Conservation (phyloP, 2,888 invertebrate genomes). For the Gnatocerus cornutus region DNA sequence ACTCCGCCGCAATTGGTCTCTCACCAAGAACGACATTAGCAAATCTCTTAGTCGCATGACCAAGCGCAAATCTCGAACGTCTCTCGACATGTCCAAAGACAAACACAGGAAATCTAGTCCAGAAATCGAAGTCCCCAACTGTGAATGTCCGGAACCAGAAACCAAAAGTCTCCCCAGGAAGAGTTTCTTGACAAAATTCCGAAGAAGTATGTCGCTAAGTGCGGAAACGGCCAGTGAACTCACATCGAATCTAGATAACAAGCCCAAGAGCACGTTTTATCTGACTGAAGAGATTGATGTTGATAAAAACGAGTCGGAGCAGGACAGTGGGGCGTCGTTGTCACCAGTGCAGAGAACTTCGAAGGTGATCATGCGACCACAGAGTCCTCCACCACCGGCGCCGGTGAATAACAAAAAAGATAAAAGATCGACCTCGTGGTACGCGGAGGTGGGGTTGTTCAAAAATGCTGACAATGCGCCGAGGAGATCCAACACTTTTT, state of each 20-base stretch:
- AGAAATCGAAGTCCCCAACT: conserved; percentile 31
- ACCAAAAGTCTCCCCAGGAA: conserved; percentile 52
- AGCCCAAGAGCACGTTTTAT: conserved; percentile 81
- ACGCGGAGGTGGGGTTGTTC: conserved; percentile 57
- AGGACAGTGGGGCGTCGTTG: conserved; percentile 61
- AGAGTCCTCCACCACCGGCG: conserved; percentile 68
- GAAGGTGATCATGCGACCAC: conserved; percentile 61
- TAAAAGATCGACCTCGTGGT: conserved; percentile 54
- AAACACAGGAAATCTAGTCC: conserved; percentile 43
- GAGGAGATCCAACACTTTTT: conserved; percentile 71
- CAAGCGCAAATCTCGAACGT: conserved; percentile 67
- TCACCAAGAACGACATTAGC: conserved; percentile 75
- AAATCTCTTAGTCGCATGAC: conserved; percentile 73
- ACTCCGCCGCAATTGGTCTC: conserved; percentile 77
- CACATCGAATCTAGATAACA: conserved; percentile 67
- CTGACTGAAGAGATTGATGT: conserved; percentile 79
- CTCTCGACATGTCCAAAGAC: conserved; percentile 54
- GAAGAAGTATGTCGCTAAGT: conserved; percentile 76
- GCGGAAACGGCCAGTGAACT: conserved; percentile 74
- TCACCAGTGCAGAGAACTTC: conserved; percentile 56
- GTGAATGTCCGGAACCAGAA: conserved; percentile 35
- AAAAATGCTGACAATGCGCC: conserved; percentile 70
- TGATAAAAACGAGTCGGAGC: conserved; percentile 69
- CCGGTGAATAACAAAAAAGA: conserved; percentile 56
- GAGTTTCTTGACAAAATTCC: conserved; percentile 74